Conservation (phyloP, 2,113 vertebrate genomes). For the Pangasianodon hypophthalmus region DNA sequence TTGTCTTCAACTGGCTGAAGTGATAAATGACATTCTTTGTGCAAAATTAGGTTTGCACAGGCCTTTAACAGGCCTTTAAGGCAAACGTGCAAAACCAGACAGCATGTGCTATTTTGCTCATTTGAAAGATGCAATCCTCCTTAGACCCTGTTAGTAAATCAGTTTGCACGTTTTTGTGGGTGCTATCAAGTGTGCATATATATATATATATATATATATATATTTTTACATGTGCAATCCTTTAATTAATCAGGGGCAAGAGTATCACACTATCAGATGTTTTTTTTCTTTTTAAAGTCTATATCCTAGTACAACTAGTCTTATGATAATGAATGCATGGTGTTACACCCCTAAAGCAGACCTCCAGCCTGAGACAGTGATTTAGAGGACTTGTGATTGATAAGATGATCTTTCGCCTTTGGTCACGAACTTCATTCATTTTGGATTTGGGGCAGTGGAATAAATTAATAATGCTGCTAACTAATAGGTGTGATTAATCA, state of each 20-base stretch:
- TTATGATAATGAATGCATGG: constrained; percentile 22
- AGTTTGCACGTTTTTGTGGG: not conserved
- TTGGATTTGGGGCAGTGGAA: constrained; percentile 40
- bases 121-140: not conserved
- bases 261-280: not conserved
- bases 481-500: constrained; percentile 53
- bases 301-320: constrained; percentile 10
- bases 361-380: constrained; percentile 20
- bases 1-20: not conserved
- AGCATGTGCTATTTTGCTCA: not conserved
- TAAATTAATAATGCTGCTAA: constrained; percentile 49
- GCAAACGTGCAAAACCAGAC: not conserved
- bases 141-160: not conserved
- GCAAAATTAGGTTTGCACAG: no score
- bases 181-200: not conserved
- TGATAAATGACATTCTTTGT: not conserved
- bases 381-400: constrained; percentile 31
- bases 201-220: not conserved
- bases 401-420: constrained; percentile 39
- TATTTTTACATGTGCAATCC: not conserved
- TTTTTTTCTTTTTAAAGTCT: constrained; percentile 1
- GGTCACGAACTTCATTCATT: constrained; percentile 48
- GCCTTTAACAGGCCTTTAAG: not conserved
- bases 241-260: not conserved
- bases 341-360: constrained; percentile 21